These are phyloP conservation scores for Drosophila guanche DNA, from an alignment of 1,140 invertebrate species.

Conservation along the genomic window DNA sequence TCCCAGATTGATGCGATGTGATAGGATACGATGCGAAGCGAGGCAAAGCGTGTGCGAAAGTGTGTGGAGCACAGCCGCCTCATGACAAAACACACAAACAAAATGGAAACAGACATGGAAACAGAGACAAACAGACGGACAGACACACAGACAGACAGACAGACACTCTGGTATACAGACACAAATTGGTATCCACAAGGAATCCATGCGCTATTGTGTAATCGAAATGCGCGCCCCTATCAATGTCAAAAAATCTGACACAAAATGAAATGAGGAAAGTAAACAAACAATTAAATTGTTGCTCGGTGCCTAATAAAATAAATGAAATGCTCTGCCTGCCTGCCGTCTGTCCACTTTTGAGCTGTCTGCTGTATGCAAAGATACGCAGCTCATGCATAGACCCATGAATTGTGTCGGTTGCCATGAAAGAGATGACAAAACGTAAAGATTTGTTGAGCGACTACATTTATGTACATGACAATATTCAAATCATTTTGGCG, in stretches of 20 bases:
- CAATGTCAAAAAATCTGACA: constrained; percentile 81
- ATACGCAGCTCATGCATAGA: constrained; percentile 29
- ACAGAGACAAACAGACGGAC: constrained; percentile 3
- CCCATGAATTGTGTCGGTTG: constrained; percentile 9
- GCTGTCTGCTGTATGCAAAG: constrained; percentile 11
- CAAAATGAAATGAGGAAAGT: constrained; percentile 76
- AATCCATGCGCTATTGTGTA: constrained; percentile 54
- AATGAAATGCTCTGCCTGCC: constrained; percentile 57
- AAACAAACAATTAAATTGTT: constrained; percentile 81
- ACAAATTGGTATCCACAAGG: constrained; percentile 43
- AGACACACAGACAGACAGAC: constrained; percentile 5
- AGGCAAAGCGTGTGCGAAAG: too few species aligned
- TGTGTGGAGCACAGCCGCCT: neutral
- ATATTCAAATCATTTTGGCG: constrained; percentile 16
- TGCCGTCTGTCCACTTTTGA: constrained; percentile 34
- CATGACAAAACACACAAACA: constrained; percentile 38
- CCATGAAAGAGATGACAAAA: constrained; percentile 12
- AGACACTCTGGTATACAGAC: constrained; percentile 22
- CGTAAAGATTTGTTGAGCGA: constrained; percentile 35
- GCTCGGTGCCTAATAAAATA: constrained; percentile 79
- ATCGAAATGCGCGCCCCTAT: constrained; percentile 78
- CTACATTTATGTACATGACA: neutral
- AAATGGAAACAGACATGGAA: constrained; percentile 28
- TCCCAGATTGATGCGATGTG: constrained; percentile 64
- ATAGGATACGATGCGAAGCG: neutral